Base-by-base conservation (phyloP, 2,888 invertebrate species). In the Pheosia tremula region DNA sequence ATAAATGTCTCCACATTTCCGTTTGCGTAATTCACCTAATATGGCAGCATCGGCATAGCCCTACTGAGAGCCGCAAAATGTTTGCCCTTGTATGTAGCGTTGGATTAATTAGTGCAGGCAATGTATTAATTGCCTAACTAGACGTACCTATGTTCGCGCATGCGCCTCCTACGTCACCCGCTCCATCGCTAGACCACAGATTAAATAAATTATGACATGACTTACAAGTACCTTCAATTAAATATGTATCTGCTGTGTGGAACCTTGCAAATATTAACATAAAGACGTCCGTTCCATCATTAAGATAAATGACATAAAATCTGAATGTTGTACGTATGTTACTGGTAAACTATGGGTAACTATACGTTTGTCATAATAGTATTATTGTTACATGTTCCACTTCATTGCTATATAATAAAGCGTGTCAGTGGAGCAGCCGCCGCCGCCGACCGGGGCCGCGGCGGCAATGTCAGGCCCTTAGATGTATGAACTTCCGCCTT, bases 381-480 rank as follows among this genome's bases (percentile, higher is more conserved):
- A n/a, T 4, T 47, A 47, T 11, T 9, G 47, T 47, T 43, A 47
- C 47, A n/a, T 47, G 47, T 47, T 47, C n/a, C n/a, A 47, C n/a
- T 47, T n/a, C 47, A 47, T 47, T 47, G 11, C n/a, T 47, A 47
- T 47, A 47, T 47, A 9, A 47, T n/a, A n/a, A 58, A 58, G 57
- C 60, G 59, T 62, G 66, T 59, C 62, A 59, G 7, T 66, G 58
- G 57, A 66, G 57, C 63, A 45, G 61, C 57, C 49, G 37, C 9
- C 59, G n/a, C 61, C 13, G 24, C 6, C 50, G 24, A 37, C 11
- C 36, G 13, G 6, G 24, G 38, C 58, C 61, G 56, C 50, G 59
- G 59, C 54, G 45, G 53, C 69, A 76, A 75, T 69, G 76, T 64
- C 74, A 66, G 52, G 57, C 74, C 69, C 68, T 69, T 67, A 64